phyloP scores from a whole-genome alignment of 2,888 invertebrate genomes.

The Zonitis immaculata region DNA sequence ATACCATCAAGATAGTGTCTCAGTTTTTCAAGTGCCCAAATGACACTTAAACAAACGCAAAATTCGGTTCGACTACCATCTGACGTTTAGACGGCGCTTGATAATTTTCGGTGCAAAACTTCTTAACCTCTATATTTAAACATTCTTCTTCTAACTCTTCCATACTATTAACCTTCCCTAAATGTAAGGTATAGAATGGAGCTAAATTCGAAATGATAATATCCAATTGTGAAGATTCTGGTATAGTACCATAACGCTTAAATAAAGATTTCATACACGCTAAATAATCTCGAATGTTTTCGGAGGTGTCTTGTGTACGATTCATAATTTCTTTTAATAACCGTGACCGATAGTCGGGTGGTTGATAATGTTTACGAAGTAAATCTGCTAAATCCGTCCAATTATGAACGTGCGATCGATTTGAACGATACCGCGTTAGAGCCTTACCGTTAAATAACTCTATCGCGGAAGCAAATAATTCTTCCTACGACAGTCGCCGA shows the following conservation, averaged over 20 bases:
- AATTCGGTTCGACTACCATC: background rate
- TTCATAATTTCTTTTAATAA: conserved; percentile 7
- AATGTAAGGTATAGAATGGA: background rate
- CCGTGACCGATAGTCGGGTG: conserved; percentile 11
- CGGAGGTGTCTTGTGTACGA: conserved; percentile 10
- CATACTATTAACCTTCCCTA: background rate
- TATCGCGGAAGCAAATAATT: background rate
- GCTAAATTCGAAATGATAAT: background rate
- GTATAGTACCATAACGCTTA: background rate
- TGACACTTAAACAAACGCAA: background rate
- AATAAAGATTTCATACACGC: conserved; percentile 14
- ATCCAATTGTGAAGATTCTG: background rate
- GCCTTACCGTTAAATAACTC: background rate
- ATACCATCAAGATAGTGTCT: conserved; percentile 18
- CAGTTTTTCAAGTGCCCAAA: conserved; percentile 13
- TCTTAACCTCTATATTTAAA: background rate
- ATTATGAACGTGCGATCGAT: background rate
- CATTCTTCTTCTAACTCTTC: background rate
- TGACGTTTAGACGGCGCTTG: background rate
- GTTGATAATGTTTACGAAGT: conserved; percentile 9
- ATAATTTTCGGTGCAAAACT: background rate
- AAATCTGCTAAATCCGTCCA: conserved; percentile 12
- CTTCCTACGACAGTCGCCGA: background rate
- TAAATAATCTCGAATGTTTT: conserved; percentile 7
- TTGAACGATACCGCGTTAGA: background rate